phyloP scores from a whole-genome alignment of 2,888 invertebrate genomes.

The Aphidius colemani region DNA sequence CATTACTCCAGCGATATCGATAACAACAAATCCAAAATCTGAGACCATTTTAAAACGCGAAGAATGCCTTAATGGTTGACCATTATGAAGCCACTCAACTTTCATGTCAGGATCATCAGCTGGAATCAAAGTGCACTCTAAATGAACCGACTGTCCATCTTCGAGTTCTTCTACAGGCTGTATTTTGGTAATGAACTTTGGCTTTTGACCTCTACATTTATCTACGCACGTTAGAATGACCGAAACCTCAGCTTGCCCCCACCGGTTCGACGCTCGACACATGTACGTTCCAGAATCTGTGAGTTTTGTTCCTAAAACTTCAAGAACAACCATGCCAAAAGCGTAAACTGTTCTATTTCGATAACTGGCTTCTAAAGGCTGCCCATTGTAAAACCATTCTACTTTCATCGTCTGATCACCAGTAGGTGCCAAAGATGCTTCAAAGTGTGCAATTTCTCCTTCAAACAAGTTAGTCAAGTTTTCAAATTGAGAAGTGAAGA shows the following conservation, averaged over 20 bases:
- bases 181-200: slow-evolving; percentile 86
- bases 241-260: slow-evolving; percentile 86
- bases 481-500: slow-evolving; percentile 86
- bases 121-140: slow-evolving; percentile 92
- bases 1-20: slow-evolving; percentile 93
- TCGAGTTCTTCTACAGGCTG: slow-evolving; percentile 81
- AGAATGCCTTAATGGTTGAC: slow-evolving; percentile 84
- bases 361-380: slow-evolving; percentile 85
- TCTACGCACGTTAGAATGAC: slow-evolving; percentile 83
- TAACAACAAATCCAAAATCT: slow-evolving; percentile 92
- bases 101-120: slow-evolving; percentile 92
- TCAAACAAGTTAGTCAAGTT: slow-evolving; percentile 84
- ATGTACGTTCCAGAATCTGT: slow-evolving; percentile 90
- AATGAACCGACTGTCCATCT: slow-evolving; percentile 93
- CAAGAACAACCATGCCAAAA: slow-evolving; percentile 96
- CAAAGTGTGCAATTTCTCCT: slow-evolving; percentile 96
- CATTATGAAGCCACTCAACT: slow-evolving; percentile 97
- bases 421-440: slow-evolving; percentile 92
- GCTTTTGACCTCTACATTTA: slow-evolving; percentile 83
- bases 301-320: slow-evolving; percentile 91
- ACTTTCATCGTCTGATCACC: slow-evolving; percentile 93
- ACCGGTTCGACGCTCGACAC: slow-evolving; percentile 86
- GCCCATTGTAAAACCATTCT: slow-evolving; percentile 95
- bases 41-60: slow-evolving; percentile 91
- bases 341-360: slow-evolving; percentile 92